phyloP scores from a whole-genome alignment of 2,113 vertebrate species.

The Pyxicephalus adspersus region DNA sequence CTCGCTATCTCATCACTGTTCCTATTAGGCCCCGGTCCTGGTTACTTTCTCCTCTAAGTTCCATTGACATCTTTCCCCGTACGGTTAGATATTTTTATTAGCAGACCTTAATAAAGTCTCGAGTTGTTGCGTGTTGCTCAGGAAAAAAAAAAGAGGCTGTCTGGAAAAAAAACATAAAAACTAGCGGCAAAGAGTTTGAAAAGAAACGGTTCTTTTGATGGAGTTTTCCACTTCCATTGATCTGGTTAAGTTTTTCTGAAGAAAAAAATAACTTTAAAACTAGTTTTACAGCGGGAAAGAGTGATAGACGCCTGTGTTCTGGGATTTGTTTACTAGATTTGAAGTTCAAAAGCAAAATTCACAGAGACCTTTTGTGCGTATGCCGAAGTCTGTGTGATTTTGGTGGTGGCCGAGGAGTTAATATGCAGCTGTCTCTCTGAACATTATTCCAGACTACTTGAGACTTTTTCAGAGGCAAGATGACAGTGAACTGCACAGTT shows the following conservation, averaged over 20 bases:
- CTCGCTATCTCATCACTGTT: neutral
- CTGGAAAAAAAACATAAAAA: constrained; percentile 5
- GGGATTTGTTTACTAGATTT: constrained; percentile 13
- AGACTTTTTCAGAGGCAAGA: constrained; percentile 28
- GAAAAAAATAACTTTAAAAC: constrained; percentile 1
- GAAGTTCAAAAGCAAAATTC: constrained; percentile 38
- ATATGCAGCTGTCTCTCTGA: constrained; percentile 40
- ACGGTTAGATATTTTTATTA: neutral
- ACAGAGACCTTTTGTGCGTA: neutral
- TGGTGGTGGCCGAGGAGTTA: constrained; percentile 17
- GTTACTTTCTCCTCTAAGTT: neutral
- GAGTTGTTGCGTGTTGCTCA: neutral
- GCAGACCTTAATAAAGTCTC: constrained; percentile 5
- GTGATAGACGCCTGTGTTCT: neutral
- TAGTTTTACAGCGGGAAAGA: neutral
- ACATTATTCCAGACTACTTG: constrained; percentile 22
- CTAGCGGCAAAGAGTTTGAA: neutral
- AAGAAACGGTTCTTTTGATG: constrained; percentile 25
- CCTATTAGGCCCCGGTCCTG: neutral
- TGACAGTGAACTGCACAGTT: constrained; percentile 25
- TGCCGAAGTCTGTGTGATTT: neutral
- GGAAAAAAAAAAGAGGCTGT: neutral
- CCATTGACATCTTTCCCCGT: constrained; percentile 11
- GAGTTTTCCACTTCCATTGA: constrained; percentile 9
- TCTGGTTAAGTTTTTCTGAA: neutral